Percentiles rank a stretch among this genome's conserved stretches.
These are phyloP conservation scores for Homarus americanus DNA, from an alignment of 1,140 invertebrate species.

Conservation along the genomic window DNA sequence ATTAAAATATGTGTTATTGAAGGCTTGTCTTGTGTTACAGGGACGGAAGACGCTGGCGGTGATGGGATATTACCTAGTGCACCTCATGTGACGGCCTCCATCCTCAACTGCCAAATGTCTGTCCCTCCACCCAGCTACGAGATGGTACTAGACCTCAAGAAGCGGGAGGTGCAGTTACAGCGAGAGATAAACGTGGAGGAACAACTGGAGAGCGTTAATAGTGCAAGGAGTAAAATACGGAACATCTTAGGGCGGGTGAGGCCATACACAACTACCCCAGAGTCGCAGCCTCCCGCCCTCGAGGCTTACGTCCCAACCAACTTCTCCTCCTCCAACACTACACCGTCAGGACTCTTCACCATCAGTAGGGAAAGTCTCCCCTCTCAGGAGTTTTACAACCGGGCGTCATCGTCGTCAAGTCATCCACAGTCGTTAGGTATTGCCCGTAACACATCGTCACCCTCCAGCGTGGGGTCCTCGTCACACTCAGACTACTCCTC, in stretches of 20 bases:
- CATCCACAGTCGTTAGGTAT: background rate
- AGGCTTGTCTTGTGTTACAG: too few species aligned
- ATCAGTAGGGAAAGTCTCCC: constrained; percentile 54
- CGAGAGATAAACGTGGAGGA: background rate
- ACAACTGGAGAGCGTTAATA: background rate
- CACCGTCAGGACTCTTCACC: constrained; percentile 53
- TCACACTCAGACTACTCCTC: constrained; percentile 58
- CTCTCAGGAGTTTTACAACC: constrained; percentile 1
- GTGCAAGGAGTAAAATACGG: constrained; percentile 20
- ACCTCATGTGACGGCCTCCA: background rate
- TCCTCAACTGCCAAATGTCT: background rate
- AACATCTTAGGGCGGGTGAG: constrained; percentile 38
- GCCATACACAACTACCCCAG: background rate
- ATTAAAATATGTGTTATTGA: too few species aligned
- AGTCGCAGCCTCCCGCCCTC: background rate
- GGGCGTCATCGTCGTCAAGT: background rate
- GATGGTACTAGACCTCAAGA: constrained; percentile 61
- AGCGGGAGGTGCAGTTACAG: constrained; percentile 7
- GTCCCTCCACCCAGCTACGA: constrained; percentile 51
- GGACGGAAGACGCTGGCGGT: background rate
- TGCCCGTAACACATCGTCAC: too few species aligned
- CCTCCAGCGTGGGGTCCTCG: background rate
- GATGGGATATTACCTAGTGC: background rate
- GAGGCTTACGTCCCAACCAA: background rate
- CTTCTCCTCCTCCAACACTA: background rate